Evolutionary conservation across 1,140 invertebrate species (phyloP).

Genomic region (Monochamus saltuarius): DNA sequence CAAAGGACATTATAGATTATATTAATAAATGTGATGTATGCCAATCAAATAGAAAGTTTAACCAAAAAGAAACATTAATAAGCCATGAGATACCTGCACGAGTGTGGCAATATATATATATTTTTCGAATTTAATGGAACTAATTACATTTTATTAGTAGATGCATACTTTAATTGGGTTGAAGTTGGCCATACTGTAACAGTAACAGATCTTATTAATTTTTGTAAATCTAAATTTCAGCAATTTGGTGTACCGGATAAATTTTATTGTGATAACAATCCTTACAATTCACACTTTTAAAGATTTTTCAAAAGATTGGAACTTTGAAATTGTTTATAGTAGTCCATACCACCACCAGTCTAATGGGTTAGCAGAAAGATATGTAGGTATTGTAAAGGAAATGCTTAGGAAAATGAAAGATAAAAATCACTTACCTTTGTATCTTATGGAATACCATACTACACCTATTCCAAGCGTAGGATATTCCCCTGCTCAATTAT

Average conservation of each 20-base stretch:
- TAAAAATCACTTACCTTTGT: conserved; percentile 3
- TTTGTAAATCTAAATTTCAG: background rate
- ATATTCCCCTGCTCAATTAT: background rate
- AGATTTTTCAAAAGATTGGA: conserved; percentile 4
- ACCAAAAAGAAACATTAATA: conserved; percentile 39
- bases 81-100: background rate
- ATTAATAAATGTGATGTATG: conserved; percentile 51
- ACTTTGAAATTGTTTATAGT: conserved; percentile 6
- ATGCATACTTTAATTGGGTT: background rate
- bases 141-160: conserved; percentile 5
- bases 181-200: background rate
- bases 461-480: too few species aligned
- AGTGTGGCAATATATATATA: conserved; percentile 6
- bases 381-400: background rate
- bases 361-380: conserved; percentile 4
- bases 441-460: background rate
- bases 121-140: conserved; percentile 4
- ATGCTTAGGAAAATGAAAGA: conserved; percentile 1
- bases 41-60: conserved; percentile 38
- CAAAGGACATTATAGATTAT: conserved; percentile 51
- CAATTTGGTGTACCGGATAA: conserved; percentile 11
- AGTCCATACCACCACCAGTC: background rate
- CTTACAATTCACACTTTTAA: background rate
- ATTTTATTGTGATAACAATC: conserved; percentile 5
- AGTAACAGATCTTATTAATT: conserved; percentile 4